phyloP scores from a whole-genome alignment of 2,113 vertebrate genomes.

The Coracopsis vasa region DNA sequence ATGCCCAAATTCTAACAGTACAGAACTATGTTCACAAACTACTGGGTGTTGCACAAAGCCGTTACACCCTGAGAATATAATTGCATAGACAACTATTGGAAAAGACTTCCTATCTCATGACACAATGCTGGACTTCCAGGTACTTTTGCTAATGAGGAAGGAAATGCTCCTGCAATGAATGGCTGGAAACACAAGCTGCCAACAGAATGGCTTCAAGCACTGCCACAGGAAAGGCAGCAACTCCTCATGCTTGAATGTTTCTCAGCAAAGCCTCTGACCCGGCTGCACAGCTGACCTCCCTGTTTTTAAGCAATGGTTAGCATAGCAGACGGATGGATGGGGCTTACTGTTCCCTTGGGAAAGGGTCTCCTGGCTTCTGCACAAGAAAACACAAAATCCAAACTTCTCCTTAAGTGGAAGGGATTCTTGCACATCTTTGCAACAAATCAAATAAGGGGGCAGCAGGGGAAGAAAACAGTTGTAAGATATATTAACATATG shows the following conservation, averaged over 20 bases:
- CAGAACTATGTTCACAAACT: neutral
- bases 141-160: slow-evolving; percentile 32
- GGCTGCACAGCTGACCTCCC: neutral
- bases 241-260: neutral
- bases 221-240: slow-evolving; percentile 28
- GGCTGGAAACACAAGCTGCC: slow-evolving; percentile 49
- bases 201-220: slow-evolving; percentile 28
- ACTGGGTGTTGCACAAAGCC: neutral
- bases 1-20: neutral
- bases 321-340: neutral
- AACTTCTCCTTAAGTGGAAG: neutral
- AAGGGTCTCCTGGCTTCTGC: neutral
- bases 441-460: neutral
- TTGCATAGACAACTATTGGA: neutral
- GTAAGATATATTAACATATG: neutral
- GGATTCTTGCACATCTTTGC: neutral
- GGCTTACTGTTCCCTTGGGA: neutral
- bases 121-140: slow-evolving; percentile 42
- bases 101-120: slow-evolving; percentile 55
- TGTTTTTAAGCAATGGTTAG: neutral
- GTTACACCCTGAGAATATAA: neutral
- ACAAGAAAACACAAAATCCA: neutral
- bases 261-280: neutral
- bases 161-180: slow-evolving; percentile 5
- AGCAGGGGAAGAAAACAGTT: neutral